phyloP scores from a whole-genome alignment of 2,888 invertebrate genomes.

The Bedellia somnulentella region DNA sequence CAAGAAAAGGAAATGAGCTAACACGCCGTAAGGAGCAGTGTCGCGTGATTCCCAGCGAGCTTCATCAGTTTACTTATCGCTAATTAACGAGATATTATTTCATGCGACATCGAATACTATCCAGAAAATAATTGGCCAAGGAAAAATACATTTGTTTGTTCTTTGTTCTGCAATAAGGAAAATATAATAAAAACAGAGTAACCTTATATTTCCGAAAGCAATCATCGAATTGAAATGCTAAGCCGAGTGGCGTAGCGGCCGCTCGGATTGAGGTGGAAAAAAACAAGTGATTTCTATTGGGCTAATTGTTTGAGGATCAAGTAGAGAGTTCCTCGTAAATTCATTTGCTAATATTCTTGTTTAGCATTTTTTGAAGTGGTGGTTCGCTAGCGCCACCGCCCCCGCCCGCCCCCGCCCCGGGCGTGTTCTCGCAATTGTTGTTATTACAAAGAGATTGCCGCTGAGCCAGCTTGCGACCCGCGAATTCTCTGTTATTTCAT shows the following conservation, averaged over 20 bases:
- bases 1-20: too few relatives aligned
- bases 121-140: too few relatives aligned
- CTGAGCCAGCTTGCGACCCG: conserved; percentile 42
- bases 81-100: too few relatives aligned
- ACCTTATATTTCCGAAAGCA: too few relatives aligned
- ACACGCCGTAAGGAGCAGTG: too few relatives aligned
- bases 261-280: conserved; percentile 31
- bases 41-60: too few relatives aligned
- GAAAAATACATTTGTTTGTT: too few relatives aligned
- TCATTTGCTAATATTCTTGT: conserved; percentile 31
- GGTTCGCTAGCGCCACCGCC: conserved; percentile 14
- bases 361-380: conserved; percentile 20
- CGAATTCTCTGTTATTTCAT: conserved; percentile 36
- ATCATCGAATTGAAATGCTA: conserved; percentile 38
- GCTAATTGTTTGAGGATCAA: conserved; percentile 55
- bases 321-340: conserved; percentile 39
- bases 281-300: conserved; percentile 48
- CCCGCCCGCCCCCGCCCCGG: conserved; percentile 23
- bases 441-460: conserved; percentile 55
- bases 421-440: conserved; percentile 54
- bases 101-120: too few relatives aligned
- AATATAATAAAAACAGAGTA: too few relatives aligned
- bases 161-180: too few relatives aligned
- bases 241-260: conserved; percentile 28
- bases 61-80: too few relatives aligned